phyloP scores from a whole-genome alignment of 2,888 invertebrate species.

The Eupithecia pulchellata region DNA sequence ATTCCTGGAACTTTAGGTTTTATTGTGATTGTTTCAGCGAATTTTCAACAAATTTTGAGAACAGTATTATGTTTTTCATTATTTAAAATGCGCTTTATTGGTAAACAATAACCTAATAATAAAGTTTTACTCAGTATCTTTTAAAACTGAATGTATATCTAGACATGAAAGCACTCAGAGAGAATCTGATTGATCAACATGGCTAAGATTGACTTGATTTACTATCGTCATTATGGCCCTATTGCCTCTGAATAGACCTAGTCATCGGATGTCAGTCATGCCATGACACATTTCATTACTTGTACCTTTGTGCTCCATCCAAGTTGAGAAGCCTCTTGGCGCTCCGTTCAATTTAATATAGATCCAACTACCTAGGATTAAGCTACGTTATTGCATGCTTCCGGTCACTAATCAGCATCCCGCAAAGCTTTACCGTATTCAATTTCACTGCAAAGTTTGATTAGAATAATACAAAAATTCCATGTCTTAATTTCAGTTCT shows the following conservation, averaged over 20 bases:
- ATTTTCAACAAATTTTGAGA: too few species aligned
- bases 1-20: neutral
- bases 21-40: neutral
- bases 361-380: conserved; percentile 33
- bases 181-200: too few species aligned
- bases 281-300: neutral
- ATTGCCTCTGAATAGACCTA: neutral
- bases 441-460: conserved; percentile 4
- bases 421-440: conserved; percentile 32
- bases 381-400: conserved; percentile 36
- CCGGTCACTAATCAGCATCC: conserved; percentile 37
- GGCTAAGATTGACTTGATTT: neutral
- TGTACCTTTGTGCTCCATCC: neutral
- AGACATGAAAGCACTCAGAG: neutral
- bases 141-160: too few species aligned
- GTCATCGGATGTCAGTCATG: neutral
- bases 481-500: conserved; percentile 20
- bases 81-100: neutral
- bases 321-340: conserved; percentile 4
- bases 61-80: neutral
- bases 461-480: conserved; percentile 44
- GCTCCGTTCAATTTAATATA: conserved; percentile 23
- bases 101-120: too few species aligned
- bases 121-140: too few species aligned
- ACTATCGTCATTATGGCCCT: neutral